Percentiles rank a stretch among this genome's conserved stretches.
Evolutionary conservation across 2,888 invertebrate species (phyloP).

Genomic region (Melinaea marsaeus): DNA sequence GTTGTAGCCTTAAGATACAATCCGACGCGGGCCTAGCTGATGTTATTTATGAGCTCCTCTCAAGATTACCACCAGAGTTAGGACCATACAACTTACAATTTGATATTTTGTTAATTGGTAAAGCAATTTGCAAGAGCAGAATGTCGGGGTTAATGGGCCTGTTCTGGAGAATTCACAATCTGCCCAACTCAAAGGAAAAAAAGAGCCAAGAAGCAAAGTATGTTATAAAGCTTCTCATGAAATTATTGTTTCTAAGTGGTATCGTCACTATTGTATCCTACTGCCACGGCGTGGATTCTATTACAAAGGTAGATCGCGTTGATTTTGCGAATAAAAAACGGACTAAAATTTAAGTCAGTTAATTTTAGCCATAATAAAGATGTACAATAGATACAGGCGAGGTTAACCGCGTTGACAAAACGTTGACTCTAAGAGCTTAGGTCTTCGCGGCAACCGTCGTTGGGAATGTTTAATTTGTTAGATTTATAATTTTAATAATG

Average conservation of each 20-base stretch:
- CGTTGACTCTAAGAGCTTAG: constrained; percentile 16
- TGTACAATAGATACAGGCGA: constrained; percentile 27
- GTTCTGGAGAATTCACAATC: constrained; percentile 13
- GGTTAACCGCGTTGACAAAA: constrained; percentile 26
- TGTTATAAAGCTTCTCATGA: constrained; percentile 16
- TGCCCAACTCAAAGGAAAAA: constrained; percentile 22
- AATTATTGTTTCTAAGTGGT: constrained; percentile 17
- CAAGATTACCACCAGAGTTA: constrained; percentile 55
- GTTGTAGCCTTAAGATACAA: constrained; percentile 13
- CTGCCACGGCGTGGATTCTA: constrained; percentile 22
- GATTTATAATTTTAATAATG: no score
- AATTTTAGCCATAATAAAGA: constrained; percentile 15
- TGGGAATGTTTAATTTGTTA: no score
- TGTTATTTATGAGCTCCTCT: constrained; percentile 23
- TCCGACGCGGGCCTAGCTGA: constrained; percentile 13
- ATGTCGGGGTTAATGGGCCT: constrained; percentile 17
- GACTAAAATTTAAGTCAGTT: constrained; percentile 20
- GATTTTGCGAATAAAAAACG: constrained; percentile 21
- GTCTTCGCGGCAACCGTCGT: not conserved
- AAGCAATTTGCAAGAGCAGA: constrained; percentile 11
- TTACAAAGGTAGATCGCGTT: constrained; percentile 28
- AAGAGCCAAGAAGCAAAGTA: constrained; percentile 20
- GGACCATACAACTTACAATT: constrained; percentile 19
- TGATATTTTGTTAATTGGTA: constrained; percentile 14
- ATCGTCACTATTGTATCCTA: constrained; percentile 25